These are phyloP conservation scores for Lepidocyrtinus sp. DNA, from an alignment of 2,888 invertebrate species.

Conservation along the genomic window DNA sequence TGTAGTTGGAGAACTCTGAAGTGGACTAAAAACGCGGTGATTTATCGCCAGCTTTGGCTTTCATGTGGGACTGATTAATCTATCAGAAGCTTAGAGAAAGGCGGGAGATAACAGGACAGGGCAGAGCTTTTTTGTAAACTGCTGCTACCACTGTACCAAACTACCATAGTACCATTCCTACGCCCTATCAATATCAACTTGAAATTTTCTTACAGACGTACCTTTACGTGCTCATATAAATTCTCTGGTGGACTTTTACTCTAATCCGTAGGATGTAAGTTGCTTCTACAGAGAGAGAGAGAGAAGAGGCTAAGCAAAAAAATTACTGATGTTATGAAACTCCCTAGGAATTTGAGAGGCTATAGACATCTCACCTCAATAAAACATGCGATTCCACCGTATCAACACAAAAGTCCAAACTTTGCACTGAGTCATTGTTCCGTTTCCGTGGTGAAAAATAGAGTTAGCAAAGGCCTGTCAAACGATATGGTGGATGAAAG, in stretches of 20 bases:
- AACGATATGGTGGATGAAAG: background rate
- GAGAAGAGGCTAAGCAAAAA: background rate
- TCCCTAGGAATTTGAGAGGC: no score
- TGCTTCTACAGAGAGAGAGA: background rate
- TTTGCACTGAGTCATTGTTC: background rate
- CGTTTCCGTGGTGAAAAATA: background rate
- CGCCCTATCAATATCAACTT: background rate
- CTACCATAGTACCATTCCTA: no score
- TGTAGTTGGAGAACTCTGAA: background rate
- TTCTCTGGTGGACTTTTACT: background rate
- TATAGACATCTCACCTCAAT: no score
- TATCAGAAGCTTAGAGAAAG: conserved; percentile 42
- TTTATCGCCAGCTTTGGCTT: conserved; percentile 47
- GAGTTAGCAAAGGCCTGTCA: background rate
- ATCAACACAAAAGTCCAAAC: background rate
- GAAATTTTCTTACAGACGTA: background rate
- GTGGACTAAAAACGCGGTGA: conserved; percentile 38
- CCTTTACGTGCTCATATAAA: background rate
- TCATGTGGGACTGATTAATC: conserved; percentile 54
- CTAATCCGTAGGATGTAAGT: background rate
- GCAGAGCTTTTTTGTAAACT: background rate
- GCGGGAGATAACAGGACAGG: background rate
- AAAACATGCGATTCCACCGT: no score
- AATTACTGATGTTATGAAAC: background rate
- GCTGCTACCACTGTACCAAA: no score